Percentiles rank a stretch among this genome's conserved stretches.
phyloP scores from a whole-genome alignment of 2,113 vertebrate genomes.

The Xyrauchen texanus region DNA sequence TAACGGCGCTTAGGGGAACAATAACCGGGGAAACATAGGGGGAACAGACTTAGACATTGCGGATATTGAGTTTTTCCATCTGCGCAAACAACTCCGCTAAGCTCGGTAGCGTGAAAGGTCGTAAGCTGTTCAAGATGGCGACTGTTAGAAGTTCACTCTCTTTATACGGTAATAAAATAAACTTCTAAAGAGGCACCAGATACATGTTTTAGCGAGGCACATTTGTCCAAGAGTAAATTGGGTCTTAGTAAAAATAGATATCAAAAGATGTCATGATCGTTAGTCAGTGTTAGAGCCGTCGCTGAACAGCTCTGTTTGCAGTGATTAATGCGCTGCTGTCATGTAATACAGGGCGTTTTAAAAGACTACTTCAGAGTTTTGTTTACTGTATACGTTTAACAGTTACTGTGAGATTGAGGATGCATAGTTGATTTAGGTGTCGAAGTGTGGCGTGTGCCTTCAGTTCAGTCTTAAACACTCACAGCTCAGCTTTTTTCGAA shows the following conservation, averaged over 20 bases:
- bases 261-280: constrained; percentile 36
- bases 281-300: background rate
- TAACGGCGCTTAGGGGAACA: no score
- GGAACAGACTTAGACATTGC: no score
- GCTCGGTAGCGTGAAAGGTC: constrained; percentile 62
- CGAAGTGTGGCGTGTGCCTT: no score
- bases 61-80: constrained; percentile 23
- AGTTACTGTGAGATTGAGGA: background rate
- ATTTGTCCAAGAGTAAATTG: background rate
- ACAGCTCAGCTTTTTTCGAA: background rate
- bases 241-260: background rate
- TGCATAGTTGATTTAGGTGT: no score
- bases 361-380: background rate
- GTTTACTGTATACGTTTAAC: background rate
- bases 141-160: constrained; percentile 78
- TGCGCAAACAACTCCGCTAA: constrained; percentile 16
- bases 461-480: background rate
- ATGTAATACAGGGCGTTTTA: background rate
- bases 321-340: constrained; percentile 31
- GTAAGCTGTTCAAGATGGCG: constrained; percentile 84
- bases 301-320: constrained; percentile 17
- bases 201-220: background rate
- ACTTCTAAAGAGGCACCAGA: constrained; percentile 19
- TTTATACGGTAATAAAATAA: constrained; percentile 78
- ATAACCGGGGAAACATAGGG: no score